phyloP scores from a whole-genome alignment of 2,888 invertebrate genomes.

The Pelosia muscerda region DNA sequence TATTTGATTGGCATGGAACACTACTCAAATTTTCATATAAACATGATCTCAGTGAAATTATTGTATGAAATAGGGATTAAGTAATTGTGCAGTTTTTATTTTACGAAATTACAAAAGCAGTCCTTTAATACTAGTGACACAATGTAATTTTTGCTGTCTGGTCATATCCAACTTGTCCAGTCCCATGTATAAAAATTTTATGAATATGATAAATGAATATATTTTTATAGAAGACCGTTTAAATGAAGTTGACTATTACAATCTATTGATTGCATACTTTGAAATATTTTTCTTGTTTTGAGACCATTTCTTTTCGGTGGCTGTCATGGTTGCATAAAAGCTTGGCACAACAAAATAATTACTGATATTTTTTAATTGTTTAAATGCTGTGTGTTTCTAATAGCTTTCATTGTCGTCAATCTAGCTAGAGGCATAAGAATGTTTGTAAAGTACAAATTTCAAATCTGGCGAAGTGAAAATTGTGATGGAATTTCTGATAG shows the following conservation, averaged over 20 bases:
- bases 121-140: not conserved
- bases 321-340: conserved; percentile 3
- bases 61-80: not conserved
- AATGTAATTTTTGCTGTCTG: conserved; percentile 1
- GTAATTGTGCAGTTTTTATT: not conserved
- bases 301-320: conserved; percentile 19
- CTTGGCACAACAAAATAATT: not conserved
- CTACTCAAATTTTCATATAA: not conserved
- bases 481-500: conserved; percentile 26
- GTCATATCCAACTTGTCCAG: not conserved
- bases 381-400: conserved; percentile 6
- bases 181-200: not conserved
- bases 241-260: conserved; percentile 14
- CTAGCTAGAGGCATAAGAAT: conserved; percentile 22
- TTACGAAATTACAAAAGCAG: not conserved
- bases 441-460: conserved; percentile 39
- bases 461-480: conserved; percentile 20
- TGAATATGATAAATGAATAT: conserved; percentile 18
- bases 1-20: not conserved
- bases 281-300: conserved; percentile 11
- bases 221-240: conserved; percentile 38
- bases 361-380: not conserved
- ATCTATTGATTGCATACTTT: conserved; percentile 9
- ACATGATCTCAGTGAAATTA: not conserved
- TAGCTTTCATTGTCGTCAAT: conserved; percentile 33